phyloP scores from a whole-genome alignment of 2,888 invertebrate species.

The Gerris lacustris region DNA sequence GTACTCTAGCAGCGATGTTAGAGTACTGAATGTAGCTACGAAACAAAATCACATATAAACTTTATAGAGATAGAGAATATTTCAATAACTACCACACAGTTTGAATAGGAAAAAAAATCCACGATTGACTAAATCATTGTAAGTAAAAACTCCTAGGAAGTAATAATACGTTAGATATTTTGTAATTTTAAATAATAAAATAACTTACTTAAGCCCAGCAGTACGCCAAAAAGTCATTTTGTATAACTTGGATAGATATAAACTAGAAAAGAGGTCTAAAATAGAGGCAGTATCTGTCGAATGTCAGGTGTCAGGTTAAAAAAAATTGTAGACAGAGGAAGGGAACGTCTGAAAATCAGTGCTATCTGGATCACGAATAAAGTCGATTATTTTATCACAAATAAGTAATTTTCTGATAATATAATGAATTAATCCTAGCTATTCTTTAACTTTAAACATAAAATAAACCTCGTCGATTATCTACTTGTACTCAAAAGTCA shows the following conservation, averaged over 20 bases:
- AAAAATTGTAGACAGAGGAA: too few species aligned
- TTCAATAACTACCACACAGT: too few species aligned
- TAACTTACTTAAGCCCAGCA: constrained; percentile 67
- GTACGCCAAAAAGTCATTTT: constrained; percentile 72
- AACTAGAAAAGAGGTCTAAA: not conserved
- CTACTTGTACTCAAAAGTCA: too few species aligned
- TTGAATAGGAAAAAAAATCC: not conserved
- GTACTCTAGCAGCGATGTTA: constrained; percentile 74
- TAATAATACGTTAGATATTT: not conserved
- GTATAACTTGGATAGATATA: constrained; percentile 1
- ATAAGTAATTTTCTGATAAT: not conserved
- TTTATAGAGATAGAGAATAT: not conserved
- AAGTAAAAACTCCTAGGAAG: not conserved
- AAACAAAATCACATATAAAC: constrained; percentile 30
- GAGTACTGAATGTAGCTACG: constrained; percentile 91
- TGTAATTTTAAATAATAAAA: not conserved
- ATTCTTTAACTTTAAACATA: too few species aligned
- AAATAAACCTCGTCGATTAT: too few species aligned
- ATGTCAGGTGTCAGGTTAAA: too few species aligned
- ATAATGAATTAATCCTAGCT: not conserved
- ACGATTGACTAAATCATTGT: not conserved
- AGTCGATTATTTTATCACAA: not conserved
- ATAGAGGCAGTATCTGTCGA: too few species aligned
- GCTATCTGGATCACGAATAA: not conserved
- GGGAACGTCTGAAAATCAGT: too few species aligned